Evolutionary conservation across 2,888 invertebrate genomes (phyloP), one percentile per base, ranked within the genome.

Genomic region (Eristalis intricaria): DNA sequence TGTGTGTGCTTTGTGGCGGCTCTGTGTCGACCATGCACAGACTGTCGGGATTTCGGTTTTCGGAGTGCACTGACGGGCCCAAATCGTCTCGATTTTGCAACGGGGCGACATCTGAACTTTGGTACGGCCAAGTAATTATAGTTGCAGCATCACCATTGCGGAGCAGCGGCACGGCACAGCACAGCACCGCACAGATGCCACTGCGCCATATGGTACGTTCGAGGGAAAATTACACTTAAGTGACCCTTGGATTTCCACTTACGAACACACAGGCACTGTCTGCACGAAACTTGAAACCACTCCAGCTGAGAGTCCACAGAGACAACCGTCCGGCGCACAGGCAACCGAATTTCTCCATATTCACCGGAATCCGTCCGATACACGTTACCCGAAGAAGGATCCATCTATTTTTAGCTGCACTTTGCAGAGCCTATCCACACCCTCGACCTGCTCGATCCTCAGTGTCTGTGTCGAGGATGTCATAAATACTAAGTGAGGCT

Each of bases 101-200:
- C 63, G 76, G 76, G 70, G 84, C 76, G 84, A 87, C 87, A 84
- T 84, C 71, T 87, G 87, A 87, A 87, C 87, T 87, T 73, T 87
- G 84, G 22, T 70, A 58, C 87, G 76, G 71, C 63, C 73, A 73
- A 84, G 83, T 87, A 87, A 87, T 87, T 87, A 84, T 73, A 61
- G 71, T 82, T 70, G 70, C 86, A 78, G 84, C 74, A 74, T 79
- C 50, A 19, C 38, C 70, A 75, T 40, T 58, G 66, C 76, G 38
- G 75, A 13, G 66, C 76, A 32, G 75, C 38, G 38, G 38, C 38
- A 38, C 50, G 10, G 50, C 8, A n/a, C 50, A n/a, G 50, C n/a
- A 8, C 8, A 19, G 10, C 19, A 7, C n/a, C 7, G 43, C n/a
- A 50, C 87, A 87, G 87, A 84, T 87, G 87, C 84, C 77, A 66